Conservation (phyloP, 2,797 vertebrate species). For the Smutsia gigantea region DNA sequence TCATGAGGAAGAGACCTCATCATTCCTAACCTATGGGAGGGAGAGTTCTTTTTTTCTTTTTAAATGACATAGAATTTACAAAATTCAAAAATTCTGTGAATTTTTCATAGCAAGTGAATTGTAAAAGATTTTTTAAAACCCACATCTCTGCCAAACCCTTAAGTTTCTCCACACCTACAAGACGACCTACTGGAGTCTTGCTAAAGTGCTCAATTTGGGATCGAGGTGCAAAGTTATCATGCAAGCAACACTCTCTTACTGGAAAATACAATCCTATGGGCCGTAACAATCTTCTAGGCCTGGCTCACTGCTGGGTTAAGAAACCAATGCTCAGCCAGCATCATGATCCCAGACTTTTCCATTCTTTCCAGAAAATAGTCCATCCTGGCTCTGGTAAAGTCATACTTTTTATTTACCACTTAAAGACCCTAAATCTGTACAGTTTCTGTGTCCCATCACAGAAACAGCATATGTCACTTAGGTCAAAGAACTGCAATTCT, state of each 20-base stretch:
- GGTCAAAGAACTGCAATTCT: neutral
- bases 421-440: neutral
- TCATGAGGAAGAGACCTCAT: neutral
- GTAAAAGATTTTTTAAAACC: neutral
- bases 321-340: neutral
- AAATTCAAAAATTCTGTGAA: neutral
- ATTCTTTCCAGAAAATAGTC: neutral
- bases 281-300: neutral
- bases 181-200: neutral
- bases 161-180: neutral
- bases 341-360: neutral
- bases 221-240: neutral
- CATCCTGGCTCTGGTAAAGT: neutral
- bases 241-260: neutral
- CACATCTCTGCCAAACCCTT: neutral
- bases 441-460: neutral
- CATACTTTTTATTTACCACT: neutral
- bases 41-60: neutral
- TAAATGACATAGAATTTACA: neutral
- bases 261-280: neutral
- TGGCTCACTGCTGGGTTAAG: neutral
- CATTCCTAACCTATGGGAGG: neutral
- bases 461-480: neutral
- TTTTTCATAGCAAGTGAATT: neutral
- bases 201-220: neutral